Evolutionary conservation across 2,113 vertebrate species (phyloP).

Genomic region (Phalacrocorax brasilianus): DNA sequence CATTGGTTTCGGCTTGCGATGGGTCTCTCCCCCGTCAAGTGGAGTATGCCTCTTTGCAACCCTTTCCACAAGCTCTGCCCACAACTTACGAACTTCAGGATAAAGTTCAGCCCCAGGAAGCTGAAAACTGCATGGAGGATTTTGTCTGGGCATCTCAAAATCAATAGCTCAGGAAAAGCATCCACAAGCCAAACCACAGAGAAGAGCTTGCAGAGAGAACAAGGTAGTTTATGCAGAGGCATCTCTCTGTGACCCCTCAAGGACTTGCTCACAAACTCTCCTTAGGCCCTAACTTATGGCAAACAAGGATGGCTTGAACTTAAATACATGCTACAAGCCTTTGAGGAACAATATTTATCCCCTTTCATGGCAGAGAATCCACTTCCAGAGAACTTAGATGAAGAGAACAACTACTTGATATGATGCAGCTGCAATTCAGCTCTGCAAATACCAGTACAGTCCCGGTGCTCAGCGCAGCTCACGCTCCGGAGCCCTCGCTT

Average conservation of each 20-base stretch:
- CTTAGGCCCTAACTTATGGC: background rate
- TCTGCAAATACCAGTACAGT: background rate
- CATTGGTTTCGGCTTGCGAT: background rate
- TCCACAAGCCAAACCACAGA: background rate
- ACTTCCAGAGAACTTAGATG: background rate
- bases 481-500: background rate
- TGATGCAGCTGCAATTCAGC: background rate
- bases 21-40: background rate
- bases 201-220: background rate
- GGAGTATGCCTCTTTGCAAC: background rate
- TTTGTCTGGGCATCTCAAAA: background rate
- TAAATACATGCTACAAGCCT: background rate
- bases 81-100: background rate
- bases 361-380: background rate
- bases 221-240: background rate
- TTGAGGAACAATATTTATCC: background rate
- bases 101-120: background rate
- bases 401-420: background rate
- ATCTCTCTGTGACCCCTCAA: background rate
- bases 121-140: background rate
- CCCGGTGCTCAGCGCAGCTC: background rate
- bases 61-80: background rate
- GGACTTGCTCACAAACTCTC: background rate
- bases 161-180: background rate
- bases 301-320: background rate